These are phyloP conservation scores for Lutraria rhynchaena DNA, from an alignment of 1,140 invertebrate species.

Conservation along the genomic window DNA sequence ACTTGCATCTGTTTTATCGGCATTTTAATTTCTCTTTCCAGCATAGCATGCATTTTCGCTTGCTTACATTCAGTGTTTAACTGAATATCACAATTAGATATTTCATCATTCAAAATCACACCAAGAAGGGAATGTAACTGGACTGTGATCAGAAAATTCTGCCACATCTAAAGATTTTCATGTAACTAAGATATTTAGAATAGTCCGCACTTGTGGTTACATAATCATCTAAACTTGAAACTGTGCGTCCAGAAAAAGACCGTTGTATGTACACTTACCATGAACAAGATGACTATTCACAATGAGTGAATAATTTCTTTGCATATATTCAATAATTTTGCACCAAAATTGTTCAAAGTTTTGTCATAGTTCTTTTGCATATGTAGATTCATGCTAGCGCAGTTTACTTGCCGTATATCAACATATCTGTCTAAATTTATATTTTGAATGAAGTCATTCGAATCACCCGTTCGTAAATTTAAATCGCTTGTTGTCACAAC, in stretches of 20 bases:
- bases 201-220: too few relatives aligned
- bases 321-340: constrained; percentile 13
- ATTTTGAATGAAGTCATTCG: background rate
- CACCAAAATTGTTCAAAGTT: background rate
- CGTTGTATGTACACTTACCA: constrained; percentile 4
- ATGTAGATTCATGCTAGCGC: background rate
- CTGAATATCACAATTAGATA: too few relatives aligned
- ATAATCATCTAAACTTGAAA: constrained; percentile 10
- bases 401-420: constrained; percentile 6
- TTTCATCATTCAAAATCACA: too few relatives aligned
- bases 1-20: too few relatives aligned
- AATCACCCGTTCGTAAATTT: constrained; percentile 15
- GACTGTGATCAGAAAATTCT: too few relatives aligned
- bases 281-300: background rate
- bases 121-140: too few relatives aligned
- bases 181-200: too few relatives aligned
- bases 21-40: too few relatives aligned
- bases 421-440: constrained; percentile 32
- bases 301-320: constrained; percentile 26
- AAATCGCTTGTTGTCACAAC: constrained; percentile 15
- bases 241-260: background rate
- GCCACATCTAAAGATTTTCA: too few relatives aligned
- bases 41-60: too few relatives aligned
- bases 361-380: background rate
- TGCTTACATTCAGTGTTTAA: too few relatives aligned